Evolutionary conservation across 2,888 invertebrate species (phyloP).

Genomic region (Tachina grossa): DNA sequence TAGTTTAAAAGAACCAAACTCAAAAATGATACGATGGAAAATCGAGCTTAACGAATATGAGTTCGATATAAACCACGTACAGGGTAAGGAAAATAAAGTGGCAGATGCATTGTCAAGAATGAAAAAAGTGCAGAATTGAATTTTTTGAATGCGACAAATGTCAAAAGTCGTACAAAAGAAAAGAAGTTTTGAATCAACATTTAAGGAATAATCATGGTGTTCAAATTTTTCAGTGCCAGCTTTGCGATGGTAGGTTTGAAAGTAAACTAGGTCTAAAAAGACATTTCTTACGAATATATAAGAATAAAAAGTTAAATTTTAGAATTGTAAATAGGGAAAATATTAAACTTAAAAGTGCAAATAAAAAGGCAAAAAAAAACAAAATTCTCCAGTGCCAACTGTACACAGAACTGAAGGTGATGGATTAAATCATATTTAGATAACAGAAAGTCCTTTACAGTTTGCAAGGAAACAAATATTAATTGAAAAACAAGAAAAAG

Average conservation of each 20-base stretch:
- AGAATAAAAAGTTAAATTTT: background rate
- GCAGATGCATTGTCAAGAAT: background rate
- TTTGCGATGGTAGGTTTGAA: background rate
- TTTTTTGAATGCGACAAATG: background rate
- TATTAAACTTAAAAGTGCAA: background rate
- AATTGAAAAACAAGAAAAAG: background rate
- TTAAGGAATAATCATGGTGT: background rate
- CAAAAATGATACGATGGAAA: background rate
- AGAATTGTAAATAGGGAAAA: background rate
- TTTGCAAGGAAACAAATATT: constrained; percentile 4
- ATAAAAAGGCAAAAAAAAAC: background rate
- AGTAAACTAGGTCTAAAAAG: background rate
- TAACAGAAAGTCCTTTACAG: constrained; percentile 1
- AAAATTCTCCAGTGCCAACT: background rate
- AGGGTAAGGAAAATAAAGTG: background rate
- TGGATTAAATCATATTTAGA: background rate
- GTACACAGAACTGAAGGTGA: background rate
- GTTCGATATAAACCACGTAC: background rate
- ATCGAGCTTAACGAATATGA: background rate
- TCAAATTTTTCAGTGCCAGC: background rate
- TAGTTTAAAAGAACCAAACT: background rate
- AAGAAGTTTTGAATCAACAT: too few species aligned
- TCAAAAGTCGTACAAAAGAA: background rate
- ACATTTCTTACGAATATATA: background rate
- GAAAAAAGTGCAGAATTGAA: too few species aligned